These are phyloP conservation scores for Brotula barbata DNA, from an alignment of 2,797 vertebrate species.

Conservation along the genomic window DNA sequence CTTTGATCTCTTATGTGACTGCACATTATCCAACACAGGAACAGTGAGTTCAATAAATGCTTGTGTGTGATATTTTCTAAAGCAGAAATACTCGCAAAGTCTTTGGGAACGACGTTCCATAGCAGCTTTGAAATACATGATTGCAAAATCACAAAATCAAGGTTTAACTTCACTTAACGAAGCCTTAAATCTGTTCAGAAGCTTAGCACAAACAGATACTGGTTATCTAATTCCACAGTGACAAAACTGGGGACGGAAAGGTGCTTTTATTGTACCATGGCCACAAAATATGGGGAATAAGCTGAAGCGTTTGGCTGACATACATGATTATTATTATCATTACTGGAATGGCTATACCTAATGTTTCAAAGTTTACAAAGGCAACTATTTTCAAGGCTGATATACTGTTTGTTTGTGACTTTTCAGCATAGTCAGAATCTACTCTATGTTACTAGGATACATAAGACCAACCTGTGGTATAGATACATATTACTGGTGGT, in stretches of 20 bases:
- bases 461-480: constrained; percentile 32
- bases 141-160: constrained; percentile 52
- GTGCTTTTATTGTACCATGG: constrained; percentile 43
- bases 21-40: constrained; percentile 52
- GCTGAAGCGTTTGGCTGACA: constrained; percentile 52
- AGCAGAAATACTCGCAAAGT: constrained; percentile 46
- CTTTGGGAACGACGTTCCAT: constrained; percentile 55
- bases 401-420: constrained; percentile 38
- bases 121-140: constrained; percentile 67
- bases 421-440: constrained; percentile 42
- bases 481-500: constrained; percentile 34
- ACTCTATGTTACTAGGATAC: constrained; percentile 32
- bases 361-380: constrained; percentile 43
- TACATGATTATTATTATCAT: constrained; percentile 38
- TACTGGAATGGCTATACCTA: constrained; percentile 51
- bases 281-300: constrained; percentile 59
- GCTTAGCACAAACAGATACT: constrained; percentile 27
- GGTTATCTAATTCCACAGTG: constrained; percentile 50
- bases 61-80: constrained; percentile 54
- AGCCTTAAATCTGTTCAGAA: constrained; percentile 25
- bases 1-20: constrained; percentile 49
- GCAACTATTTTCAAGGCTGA: constrained; percentile 37
- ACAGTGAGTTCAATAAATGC: constrained; percentile 49
- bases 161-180: constrained; percentile 23
- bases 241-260: constrained; percentile 57